phyloP scores from a whole-genome alignment of 2,797 vertebrate species.

The Falco berigora region DNA sequence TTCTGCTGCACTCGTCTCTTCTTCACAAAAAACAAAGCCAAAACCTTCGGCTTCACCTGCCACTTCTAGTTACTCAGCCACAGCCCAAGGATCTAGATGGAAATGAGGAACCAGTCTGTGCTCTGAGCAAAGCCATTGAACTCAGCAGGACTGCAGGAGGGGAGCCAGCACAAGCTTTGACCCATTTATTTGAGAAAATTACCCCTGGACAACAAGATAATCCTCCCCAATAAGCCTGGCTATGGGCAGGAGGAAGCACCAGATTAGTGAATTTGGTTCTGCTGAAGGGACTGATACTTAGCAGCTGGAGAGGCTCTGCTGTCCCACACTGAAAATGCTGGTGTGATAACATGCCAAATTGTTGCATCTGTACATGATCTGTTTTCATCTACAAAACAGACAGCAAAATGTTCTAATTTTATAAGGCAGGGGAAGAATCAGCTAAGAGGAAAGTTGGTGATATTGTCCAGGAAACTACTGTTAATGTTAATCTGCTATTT shows the following conservation, averaged over 20 bases:
- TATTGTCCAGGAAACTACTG: neutral
- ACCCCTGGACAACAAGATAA: constrained; percentile 51
- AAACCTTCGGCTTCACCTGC: constrained; percentile 57
- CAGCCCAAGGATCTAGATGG: neutral
- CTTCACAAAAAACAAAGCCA: constrained; percentile 43
- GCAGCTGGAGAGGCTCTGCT: constrained; percentile 54
- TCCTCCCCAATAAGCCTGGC: constrained; percentile 36
- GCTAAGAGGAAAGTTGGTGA: neutral
- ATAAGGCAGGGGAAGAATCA: neutral
- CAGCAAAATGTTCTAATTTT: constrained; percentile 13
- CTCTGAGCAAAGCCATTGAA: constrained; percentile 33
- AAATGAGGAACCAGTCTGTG: neutral
- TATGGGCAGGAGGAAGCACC: constrained; percentile 11
- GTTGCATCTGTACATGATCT: constrained; percentile 12
- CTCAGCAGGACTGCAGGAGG: constrained; percentile 51
- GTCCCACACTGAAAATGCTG: neutral
- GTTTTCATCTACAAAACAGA: neutral
- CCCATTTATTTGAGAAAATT: constrained; percentile 62
- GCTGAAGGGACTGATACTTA: constrained; percentile 13
- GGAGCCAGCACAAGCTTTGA: constrained; percentile 47
- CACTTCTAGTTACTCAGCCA: constrained; percentile 51
- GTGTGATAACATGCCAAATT: neutral
- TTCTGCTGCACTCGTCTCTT: constrained; percentile 30
- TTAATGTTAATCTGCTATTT: neutral
- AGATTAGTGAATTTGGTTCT: constrained; percentile 28